Conservation (phyloP, 2,888 invertebrate species). For the Eupeodes latifasciatus region DNA sequence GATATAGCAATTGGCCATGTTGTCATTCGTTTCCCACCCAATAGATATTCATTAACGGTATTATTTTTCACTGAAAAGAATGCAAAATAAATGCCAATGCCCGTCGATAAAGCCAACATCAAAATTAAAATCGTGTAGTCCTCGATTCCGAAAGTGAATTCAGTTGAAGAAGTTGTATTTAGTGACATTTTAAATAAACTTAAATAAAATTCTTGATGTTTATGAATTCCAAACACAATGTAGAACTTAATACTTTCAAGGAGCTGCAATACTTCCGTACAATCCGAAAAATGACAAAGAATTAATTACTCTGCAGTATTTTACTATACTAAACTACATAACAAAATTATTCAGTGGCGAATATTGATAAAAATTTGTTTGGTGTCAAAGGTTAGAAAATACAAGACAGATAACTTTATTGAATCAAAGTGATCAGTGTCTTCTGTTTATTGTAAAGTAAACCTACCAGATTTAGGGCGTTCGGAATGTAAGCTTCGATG, state of each 20-base stretch:
- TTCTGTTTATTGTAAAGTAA: not conserved
- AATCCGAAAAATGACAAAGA: not conserved
- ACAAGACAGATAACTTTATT: conserved; percentile 1
- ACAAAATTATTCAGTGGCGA: not conserved
- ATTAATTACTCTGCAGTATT: not conserved
- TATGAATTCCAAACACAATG: not conserved
- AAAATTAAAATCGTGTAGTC: conserved; percentile 86
- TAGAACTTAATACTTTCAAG: not conserved
- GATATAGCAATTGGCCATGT: conserved; percentile 88
- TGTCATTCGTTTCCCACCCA: conserved; percentile 86
- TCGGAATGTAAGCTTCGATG: too few relatives aligned
- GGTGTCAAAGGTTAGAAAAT: conserved; percentile 17
- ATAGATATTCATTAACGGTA: conserved; percentile 86
- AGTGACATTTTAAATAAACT: not conserved
- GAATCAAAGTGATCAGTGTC: not conserved
- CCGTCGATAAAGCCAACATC: conserved; percentile 85
- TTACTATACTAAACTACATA: not conserved
- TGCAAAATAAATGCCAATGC: conserved; percentile 86
- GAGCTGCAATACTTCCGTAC: not conserved
- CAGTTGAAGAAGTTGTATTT: not conserved
- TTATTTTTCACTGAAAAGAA: conserved; percentile 85
- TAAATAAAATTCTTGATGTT: not conserved
- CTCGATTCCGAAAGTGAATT: conserved; percentile 79
- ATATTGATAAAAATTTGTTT: conserved; percentile 13
- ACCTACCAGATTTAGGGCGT: too few relatives aligned